These are phyloP conservation scores for Cheilosia grossa DNA, from an alignment of 2,888 invertebrate species.

Conservation along the genomic window DNA sequence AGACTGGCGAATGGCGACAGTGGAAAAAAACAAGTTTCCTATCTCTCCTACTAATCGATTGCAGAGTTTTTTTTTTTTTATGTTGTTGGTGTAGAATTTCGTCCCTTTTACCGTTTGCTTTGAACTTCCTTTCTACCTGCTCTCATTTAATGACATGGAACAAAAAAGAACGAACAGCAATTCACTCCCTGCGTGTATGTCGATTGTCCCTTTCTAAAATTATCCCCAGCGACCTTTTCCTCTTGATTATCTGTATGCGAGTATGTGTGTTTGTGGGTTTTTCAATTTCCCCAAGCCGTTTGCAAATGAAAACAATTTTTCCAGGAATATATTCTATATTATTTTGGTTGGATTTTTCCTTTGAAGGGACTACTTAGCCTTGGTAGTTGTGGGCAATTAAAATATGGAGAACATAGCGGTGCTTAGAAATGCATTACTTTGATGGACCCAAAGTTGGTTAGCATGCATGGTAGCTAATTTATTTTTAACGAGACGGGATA, in stretches of 20 bases:
- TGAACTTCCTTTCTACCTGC: conserved; percentile 53
- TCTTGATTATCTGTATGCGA: neutral
- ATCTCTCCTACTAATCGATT: conserved; percentile 28
- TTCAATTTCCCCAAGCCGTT: conserved; percentile 52
- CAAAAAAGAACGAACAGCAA: conserved; percentile 17
- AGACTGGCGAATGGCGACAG: conserved; percentile 44
- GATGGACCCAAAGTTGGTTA: neutral
- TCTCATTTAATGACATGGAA: conserved; percentile 39
- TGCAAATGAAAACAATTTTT: conserved; percentile 18
- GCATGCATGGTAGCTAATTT: too few relatives aligned
- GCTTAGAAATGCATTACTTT: too few relatives aligned
- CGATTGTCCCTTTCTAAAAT: conserved; percentile 44
- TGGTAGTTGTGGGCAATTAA: conserved; percentile 1
- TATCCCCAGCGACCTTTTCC: conserved; percentile 42
- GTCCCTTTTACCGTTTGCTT: conserved; percentile 36
- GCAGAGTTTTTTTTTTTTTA: conserved; percentile 36
- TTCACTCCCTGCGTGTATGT: conserved; percentile 1
- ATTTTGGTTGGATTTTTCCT: neutral
- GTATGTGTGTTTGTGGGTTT: conserved; percentile 18
- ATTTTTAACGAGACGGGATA: too few relatives aligned
- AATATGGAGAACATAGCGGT: too few relatives aligned
- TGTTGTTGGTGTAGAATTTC: conserved; percentile 6
- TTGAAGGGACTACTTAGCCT: neutral
- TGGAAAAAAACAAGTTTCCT: conserved; percentile 40
- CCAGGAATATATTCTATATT: conserved; percentile 12